These are phyloP conservation scores for Stigmatopora argus DNA, from an alignment of 2,113 vertebrate species.

Conservation along the genomic window DNA sequence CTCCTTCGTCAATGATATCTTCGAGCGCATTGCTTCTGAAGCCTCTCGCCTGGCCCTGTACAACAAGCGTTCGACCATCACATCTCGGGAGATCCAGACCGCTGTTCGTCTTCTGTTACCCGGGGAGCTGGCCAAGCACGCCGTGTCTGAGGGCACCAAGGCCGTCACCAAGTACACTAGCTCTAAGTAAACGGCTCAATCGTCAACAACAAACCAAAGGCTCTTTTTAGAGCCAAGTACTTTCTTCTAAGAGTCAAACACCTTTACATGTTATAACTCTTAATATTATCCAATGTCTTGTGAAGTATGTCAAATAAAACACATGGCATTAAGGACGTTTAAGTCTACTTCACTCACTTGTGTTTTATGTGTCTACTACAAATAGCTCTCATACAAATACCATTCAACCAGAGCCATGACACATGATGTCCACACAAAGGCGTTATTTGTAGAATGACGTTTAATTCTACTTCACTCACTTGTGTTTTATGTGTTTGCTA, in stretches of 20 bases:
- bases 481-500: no score
- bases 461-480: no score
- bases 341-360: no score
- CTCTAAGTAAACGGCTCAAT: constrained; percentile 1
- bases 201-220: not conserved
- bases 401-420: no score
- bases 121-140: constrained; percentile 54
- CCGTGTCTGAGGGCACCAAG: constrained; percentile 55
- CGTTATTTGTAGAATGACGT: no score
- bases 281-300: no score
- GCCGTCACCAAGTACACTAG: constrained; percentile 53
- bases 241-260: not conserved
- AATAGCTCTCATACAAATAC: no score
- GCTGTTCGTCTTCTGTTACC: constrained; percentile 68
- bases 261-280: no score
- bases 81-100: constrained; percentile 80
- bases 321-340: no score
- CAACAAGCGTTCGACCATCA: constrained; percentile 63
- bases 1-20: constrained; percentile 31
- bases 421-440: no score
- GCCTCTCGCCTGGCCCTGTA: constrained; percentile 56
- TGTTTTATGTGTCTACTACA: no score
- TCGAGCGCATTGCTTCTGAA: not conserved
- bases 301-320: no score
- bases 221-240: not conserved